phyloP scores from a whole-genome alignment of 2,888 invertebrate genomes.

The Epsilonema sp. region DNA sequence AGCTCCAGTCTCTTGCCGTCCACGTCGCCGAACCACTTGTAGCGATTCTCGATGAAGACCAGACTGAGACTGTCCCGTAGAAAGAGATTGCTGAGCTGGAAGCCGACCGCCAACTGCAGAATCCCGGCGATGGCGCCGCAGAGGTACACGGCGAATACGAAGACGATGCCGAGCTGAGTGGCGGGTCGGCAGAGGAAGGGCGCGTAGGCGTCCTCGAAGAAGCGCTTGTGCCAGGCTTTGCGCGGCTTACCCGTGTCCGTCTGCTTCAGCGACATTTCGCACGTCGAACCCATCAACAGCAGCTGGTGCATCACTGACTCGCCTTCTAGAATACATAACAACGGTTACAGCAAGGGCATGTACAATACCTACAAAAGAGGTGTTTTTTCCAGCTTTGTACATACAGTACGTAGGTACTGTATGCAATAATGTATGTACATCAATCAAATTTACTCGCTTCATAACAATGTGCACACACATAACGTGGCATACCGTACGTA shows the following conservation, averaged over 20 bases:
- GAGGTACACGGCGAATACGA: constrained; percentile 52
- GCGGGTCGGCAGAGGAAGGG: background rate
- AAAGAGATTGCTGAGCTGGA: constrained; percentile 54
- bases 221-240: background rate
- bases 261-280: no score
- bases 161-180: constrained; percentile 40
- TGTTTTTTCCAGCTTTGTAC: no score
- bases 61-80: constrained; percentile 71
- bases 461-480: no score
- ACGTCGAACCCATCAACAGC: no score
- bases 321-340: no score
- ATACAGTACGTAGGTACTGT: background rate
- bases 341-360: background rate
- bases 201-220: constrained; percentile 1
- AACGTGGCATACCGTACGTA: no score
- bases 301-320: no score
- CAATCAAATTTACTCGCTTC: no score
- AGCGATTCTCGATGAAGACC: constrained; percentile 68
- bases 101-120: constrained; percentile 49
- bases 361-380: background rate
- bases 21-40: constrained; percentile 67
- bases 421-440: no score
- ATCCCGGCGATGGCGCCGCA: constrained; percentile 61
- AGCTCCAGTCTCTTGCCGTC: constrained; percentile 77
- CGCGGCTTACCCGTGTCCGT: no score